phyloP scores from a whole-genome alignment of 2,797 vertebrate genomes.

The Holocentrus rufus region DNA sequence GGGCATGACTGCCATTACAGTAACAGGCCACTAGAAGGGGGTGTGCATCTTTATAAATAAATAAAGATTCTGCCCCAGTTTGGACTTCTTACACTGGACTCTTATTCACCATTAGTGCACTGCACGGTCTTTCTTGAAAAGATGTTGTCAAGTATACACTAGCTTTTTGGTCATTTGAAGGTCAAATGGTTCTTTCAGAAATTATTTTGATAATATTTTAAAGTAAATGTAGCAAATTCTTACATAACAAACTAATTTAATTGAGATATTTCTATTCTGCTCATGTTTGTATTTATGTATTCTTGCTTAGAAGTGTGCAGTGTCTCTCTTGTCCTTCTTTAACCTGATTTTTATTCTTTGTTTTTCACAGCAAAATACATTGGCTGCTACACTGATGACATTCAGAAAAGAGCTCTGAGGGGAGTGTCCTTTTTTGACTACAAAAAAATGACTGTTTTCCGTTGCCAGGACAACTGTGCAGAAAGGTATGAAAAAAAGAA shows the following conservation, averaged over 20 bases:
- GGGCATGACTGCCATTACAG: conserved; percentile 67
- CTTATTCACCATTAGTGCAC: conserved; percentile 37
- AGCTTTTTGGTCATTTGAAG: neutral
- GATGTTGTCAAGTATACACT: neutral
- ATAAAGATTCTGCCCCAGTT: conserved; percentile 73
- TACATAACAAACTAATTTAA: neutral
- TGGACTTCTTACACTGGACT: conserved; percentile 37
- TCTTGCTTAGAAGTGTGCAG: neutral
- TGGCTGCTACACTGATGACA: conserved; percentile 93
- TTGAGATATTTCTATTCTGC: neutral
- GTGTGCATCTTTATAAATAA: conserved; percentile 78
- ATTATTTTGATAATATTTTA: neutral
- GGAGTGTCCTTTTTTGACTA: conserved; percentile 98
- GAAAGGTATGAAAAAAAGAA: conserved; percentile 86
- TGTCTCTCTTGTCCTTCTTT: neutral
- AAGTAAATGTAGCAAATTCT: neutral
- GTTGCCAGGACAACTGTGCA: conserved; percentile 99
- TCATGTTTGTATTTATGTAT: neutral
- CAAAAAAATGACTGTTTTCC: conserved; percentile 99
- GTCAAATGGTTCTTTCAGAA: neutral
- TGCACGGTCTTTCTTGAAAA: conserved; percentile 13
- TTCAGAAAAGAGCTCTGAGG: conserved; percentile 88
- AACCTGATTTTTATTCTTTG: conserved; percentile 2
- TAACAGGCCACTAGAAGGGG: conserved; percentile 79
- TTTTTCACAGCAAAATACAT: conserved; percentile 89